Base-by-base conservation (phyloP, 2,797 vertebrate genomes). In the Betta splendens region DNA sequence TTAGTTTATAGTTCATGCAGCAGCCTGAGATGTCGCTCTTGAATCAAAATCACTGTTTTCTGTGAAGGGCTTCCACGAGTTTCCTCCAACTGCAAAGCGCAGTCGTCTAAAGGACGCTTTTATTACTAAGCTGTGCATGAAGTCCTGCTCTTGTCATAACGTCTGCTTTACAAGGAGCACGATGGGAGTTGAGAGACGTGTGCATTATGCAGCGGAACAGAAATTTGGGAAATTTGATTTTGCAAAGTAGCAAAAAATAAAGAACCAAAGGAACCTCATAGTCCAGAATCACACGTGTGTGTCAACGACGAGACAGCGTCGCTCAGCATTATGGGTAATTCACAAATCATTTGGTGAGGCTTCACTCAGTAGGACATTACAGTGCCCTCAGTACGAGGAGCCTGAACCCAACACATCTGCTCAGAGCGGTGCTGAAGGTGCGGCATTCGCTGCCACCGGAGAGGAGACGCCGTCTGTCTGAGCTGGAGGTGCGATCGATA, bases 401-500 rank as follows among this genome's bases (percentile, higher is more conserved):
- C 17, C 7, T 25, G 15, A 17, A 65, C 3, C 11, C 15, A 37
- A 33, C 13, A 20, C 33, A 39, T 33, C 55, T 21, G 60, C 18
- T 49, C 38, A 51, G 31, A 53, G 17, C 26, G 15, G 42, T 26
- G 49, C 43, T 54, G 37, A 8, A 11, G 38, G 20, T 48, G 51
- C 58, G 18, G 13, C 64, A 61, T 56, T 47, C 54, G 32, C 61
- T 48, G 36, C 46, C 25, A 38, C 64, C 49, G 63, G 46, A 9
- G 32, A 45, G 18, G 53, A 33, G 59, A 25, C 32, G n/a, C 62
- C 45, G 51, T 75, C 65, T 80, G 62, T 66, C 78, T 64, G 57
- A 62, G 63, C 37, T 54, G 65, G 53, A 77, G 32, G 64, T 67
- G 56, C 32, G 75, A 86, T 87, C 83, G 75, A 86, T 85, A 83